Evolutionary conservation across 2,113 vertebrate species (phyloP).

Genomic region (Excalfactoria chinensis): DNA sequence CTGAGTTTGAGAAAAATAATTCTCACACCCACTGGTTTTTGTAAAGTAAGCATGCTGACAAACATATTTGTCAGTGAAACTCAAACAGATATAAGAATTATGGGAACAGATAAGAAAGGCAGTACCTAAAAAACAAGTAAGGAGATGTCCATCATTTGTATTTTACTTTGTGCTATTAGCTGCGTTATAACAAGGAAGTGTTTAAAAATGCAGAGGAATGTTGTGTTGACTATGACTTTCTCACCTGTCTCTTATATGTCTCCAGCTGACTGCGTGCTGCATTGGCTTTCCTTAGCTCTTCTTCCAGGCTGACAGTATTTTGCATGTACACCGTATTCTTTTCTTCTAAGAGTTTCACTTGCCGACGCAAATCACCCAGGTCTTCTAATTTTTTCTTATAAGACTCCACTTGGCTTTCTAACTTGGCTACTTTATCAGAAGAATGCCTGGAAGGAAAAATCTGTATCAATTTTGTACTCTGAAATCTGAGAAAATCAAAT

Average conservation of each 20-base stretch:
- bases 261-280: slow-evolving; percentile 92
- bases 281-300: slow-evolving; percentile 94
- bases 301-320: slow-evolving; percentile 92
- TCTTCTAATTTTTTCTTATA: slow-evolving; percentile 99
- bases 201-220: not conserved
- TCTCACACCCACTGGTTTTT: not conserved
- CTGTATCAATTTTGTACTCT: not conserved
- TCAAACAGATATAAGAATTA: not conserved
- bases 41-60: not conserved
- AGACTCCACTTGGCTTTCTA: slow-evolving; percentile 95
- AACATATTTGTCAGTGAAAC: not conserved
- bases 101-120: not conserved
- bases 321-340: slow-evolving; percentile 97
- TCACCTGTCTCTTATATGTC: slow-evolving; percentile 97
- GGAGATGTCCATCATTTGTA: not conserved
- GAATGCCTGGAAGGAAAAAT: slow-evolving; percentile 87
- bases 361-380: slow-evolving; percentile 92
- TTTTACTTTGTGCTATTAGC: not conserved
- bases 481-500: not conserved
- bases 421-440: slow-evolving; percentile 95
- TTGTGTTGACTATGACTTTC: not conserved
- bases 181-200: not conserved
- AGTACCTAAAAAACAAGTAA: not conserved
- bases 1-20: not conserved
- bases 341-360: slow-evolving; percentile 96